Percentiles rank a stretch among this genome's conserved stretches.
These are phyloP conservation scores for Leptopilina boulardi DNA, from an alignment of 1,140 invertebrate genomes.

Conservation along the genomic window DNA sequence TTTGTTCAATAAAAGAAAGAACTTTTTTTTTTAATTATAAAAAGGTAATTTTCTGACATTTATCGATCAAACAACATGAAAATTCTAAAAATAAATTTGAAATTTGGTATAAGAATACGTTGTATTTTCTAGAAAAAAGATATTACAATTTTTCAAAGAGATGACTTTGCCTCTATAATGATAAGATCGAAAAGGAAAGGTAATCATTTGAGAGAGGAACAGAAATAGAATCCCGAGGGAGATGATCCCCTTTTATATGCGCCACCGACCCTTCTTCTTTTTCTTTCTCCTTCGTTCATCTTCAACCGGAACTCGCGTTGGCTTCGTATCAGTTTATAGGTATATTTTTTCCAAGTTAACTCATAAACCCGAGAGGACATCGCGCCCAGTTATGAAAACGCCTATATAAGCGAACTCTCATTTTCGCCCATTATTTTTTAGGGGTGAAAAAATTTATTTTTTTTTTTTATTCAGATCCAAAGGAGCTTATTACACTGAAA, in stretches of 20 bases:
- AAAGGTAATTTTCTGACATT: too few relatives aligned
- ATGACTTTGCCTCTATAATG: neutral
- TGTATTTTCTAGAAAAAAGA: neutral
- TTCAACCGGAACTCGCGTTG: slow-evolving; percentile 17
- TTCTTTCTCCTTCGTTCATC: slow-evolving; percentile 14
- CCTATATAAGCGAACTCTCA: slow-evolving; percentile 11
- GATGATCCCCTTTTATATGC: slow-evolving; percentile 7
- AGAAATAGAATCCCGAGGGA: neutral
- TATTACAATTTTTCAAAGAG: neutral
- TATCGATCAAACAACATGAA: too few relatives aligned
- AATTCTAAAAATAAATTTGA: neutral
- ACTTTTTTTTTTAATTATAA: too few relatives aligned
- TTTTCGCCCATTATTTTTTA: slow-evolving; percentile 23
- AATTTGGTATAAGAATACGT: neutral
- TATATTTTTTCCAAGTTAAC: slow-evolving; percentile 18
- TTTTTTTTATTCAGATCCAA: neutral
- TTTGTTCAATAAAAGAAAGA: too few relatives aligned
- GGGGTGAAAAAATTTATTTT: neutral
- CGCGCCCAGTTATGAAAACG: slow-evolving; percentile 17
- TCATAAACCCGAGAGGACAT: slow-evolving; percentile 29
- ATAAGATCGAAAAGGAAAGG: slow-evolving; percentile 11
- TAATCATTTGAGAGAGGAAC: neutral
- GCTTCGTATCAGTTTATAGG: slow-evolving; percentile 30
- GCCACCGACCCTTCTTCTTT: slow-evolving; percentile 17
- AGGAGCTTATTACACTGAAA: too few relatives aligned